Conservation (phyloP, 2,888 invertebrate genomes). For the Xestoiulus laeticollis region DNA sequence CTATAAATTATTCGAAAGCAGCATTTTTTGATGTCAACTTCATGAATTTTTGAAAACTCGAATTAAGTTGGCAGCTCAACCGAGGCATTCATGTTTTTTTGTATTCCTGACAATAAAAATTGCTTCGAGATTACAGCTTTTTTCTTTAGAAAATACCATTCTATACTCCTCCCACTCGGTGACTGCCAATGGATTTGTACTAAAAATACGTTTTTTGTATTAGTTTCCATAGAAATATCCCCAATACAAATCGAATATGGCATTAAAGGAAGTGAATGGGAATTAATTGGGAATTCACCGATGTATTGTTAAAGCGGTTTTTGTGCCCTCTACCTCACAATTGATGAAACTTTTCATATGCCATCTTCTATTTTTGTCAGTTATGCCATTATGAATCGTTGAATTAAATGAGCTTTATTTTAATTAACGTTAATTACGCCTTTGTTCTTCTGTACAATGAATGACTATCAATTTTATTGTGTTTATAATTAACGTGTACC, state of each 20-base stretch:
- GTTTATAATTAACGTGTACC: background rate
- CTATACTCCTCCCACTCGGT: background rate
- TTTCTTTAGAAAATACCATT: background rate
- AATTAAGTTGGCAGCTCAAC: background rate
- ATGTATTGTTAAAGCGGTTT: background rate
- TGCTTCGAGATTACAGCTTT: background rate
- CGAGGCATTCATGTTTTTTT: background rate
- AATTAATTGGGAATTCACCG: constrained; percentile 9
- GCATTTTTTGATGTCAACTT: background rate
- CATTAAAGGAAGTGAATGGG: background rate
- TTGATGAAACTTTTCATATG: background rate
- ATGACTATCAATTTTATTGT: background rate
- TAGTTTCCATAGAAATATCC: background rate
- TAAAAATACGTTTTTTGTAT: background rate
- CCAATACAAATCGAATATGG: background rate
- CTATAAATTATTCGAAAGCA: background rate
- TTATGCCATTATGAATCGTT: background rate
- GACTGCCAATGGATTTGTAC: background rate
- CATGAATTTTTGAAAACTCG: background rate
- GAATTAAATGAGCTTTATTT: background rate
- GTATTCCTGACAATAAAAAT: background rate
- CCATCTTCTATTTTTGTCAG: background rate
- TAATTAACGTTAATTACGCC: background rate
- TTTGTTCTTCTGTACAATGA: background rate
- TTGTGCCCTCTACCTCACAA: background rate